These are phyloP conservation scores for Pimephales promelas DNA, from an alignment of 2,113 vertebrate genomes.

Conservation along the genomic window DNA sequence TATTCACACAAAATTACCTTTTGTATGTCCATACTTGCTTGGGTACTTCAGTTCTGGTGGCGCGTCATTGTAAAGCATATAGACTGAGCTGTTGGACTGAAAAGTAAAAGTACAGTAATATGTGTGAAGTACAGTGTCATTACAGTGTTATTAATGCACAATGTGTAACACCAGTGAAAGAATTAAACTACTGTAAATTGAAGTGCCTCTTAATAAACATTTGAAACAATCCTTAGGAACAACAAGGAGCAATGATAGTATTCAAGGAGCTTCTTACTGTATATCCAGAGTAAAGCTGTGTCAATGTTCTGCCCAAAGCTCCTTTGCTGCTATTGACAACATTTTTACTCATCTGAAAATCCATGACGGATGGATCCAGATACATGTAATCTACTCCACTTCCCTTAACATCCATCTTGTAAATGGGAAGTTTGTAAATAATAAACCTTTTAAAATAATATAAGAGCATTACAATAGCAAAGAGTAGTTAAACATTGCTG, in stretches of 20 bases:
- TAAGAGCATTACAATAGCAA: background rate
- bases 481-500: background rate
- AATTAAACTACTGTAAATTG: background rate
- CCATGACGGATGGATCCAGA: slow-evolving; percentile 77
- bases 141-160: background rate
- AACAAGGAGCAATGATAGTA: background rate
- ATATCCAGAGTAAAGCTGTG: slow-evolving; percentile 81
- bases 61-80: slow-evolving; percentile 89
- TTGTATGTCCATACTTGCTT: slow-evolving; percentile 82
- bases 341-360: slow-evolving; percentile 80
- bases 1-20: slow-evolving; percentile 77
- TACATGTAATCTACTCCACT: slow-evolving; percentile 89
- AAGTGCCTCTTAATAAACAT: background rate
- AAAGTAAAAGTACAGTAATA: slow-evolving; percentile 8
- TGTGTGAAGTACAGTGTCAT: background rate
- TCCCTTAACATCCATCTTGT: slow-evolving; percentile 64
- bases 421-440: slow-evolving; percentile 88
- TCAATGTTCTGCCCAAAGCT: slow-evolving; percentile 79
- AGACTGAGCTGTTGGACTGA: slow-evolving; percentile 77
- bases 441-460: slow-evolving; percentile 78
- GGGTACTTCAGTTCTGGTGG: slow-evolving; percentile 73
- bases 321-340: slow-evolving; percentile 80
- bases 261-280: slow-evolving; percentile 71
- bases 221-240: background rate
- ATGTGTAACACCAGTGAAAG: background rate